A percentile compares a stretch with the other conserved stretches of the same genome.
Conservation (phyloP, 2,888 invertebrate genomes). For the Drosophila niveifrons region DNA sequence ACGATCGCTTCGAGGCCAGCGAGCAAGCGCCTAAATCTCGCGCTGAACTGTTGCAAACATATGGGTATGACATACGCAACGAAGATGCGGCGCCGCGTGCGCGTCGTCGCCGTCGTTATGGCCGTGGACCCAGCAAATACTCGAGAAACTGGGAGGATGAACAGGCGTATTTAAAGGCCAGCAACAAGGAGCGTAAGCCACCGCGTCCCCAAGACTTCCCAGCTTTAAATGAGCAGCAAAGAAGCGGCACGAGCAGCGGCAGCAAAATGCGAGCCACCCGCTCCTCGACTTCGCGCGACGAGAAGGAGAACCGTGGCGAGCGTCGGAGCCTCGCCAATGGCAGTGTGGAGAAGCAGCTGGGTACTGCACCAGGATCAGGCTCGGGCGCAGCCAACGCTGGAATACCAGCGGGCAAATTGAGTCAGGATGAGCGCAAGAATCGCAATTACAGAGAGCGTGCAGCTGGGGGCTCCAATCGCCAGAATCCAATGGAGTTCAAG, state of each 20-base stretch:
- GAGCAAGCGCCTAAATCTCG: slow-evolving; percentile 88
- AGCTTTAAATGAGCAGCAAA: slow-evolving; percentile 84
- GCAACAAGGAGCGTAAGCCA: slow-evolving; percentile 83
- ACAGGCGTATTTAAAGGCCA: slow-evolving; percentile 91
- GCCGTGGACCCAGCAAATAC: slow-evolving; percentile 96
- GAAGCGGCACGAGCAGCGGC: slow-evolving; percentile 43
- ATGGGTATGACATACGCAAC: slow-evolving; percentile 94
- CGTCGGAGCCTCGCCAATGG: slow-evolving; percentile 49
- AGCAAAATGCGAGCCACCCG: slow-evolving; percentile 62
- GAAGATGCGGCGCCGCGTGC: slow-evolving; percentile 96
- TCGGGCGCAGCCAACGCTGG: neutral
- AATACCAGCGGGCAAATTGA: neutral
- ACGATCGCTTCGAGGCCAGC: slow-evolving; percentile 89
- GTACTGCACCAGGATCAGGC: neutral
- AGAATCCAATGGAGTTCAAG: slow-evolving; percentile 84
- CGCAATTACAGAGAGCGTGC: slow-evolving; percentile 61
- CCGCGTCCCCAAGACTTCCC: slow-evolving; percentile 87
- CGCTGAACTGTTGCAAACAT: slow-evolving; percentile 70
- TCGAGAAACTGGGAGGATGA: slow-evolving; percentile 97
- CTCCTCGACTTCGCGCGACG: slow-evolving; percentile 75
- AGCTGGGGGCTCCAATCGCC: slow-evolving; percentile 58
- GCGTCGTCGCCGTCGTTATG: slow-evolving; percentile 93
- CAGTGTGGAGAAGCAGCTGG: slow-evolving; percentile 24
- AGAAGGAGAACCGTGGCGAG: slow-evolving; percentile 84
- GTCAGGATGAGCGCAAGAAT: slow-evolving; percentile 42